Percentiles rank a stretch among this genome's conserved stretches.
phyloP scores from a whole-genome alignment of 2,888 invertebrate species.

The Latrodectus hesperus region DNA sequence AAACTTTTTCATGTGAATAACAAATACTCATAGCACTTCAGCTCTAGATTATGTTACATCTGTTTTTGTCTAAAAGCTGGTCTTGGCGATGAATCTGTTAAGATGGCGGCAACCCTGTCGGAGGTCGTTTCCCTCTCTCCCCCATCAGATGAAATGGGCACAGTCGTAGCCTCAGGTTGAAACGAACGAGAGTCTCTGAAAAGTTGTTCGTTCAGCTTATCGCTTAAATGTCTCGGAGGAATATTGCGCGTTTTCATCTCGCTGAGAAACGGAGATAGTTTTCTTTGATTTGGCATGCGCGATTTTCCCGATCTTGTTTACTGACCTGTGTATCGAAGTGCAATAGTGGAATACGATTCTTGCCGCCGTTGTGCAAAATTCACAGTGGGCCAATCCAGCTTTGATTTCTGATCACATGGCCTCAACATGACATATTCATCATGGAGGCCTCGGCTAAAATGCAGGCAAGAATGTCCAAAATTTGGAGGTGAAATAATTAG shows the following conservation, averaged over 20 bases:
- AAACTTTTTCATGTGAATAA: too few relatives aligned
- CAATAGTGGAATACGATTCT: constrained; percentile 45
- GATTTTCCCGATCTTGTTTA: constrained; percentile 18
- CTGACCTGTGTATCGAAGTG: constrained; percentile 5
- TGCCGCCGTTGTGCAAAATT: constrained; percentile 33
- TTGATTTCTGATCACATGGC: constrained; percentile 71
- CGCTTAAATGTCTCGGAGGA: constrained; percentile 52
- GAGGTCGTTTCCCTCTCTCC: constrained; percentile 67
- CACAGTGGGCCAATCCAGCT: constrained; percentile 57
- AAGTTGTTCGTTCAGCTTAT: constrained; percentile 56
- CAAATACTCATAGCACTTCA: too few relatives aligned
- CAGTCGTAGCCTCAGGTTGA: constrained; percentile 67
- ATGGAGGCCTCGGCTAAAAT: constrained; percentile 70
- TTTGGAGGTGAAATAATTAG: constrained; percentile 71
- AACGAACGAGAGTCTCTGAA: constrained; percentile 58
- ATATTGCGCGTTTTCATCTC: constrained; percentile 34
- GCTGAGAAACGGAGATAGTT: constrained; percentile 47
- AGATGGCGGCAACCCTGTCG: constrained; percentile 55
- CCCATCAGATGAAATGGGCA: constrained; percentile 63
- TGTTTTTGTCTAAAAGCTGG: not conserved
- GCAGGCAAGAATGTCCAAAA: constrained; percentile 71
- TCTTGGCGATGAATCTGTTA: constrained; percentile 5
- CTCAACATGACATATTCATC: constrained; percentile 72
- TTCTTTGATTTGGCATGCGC: constrained; percentile 16
- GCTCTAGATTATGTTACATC: too few relatives aligned